phyloP scores from a whole-genome alignment of 2,888 invertebrate species.

The Ctenicera cuprea region DNA sequence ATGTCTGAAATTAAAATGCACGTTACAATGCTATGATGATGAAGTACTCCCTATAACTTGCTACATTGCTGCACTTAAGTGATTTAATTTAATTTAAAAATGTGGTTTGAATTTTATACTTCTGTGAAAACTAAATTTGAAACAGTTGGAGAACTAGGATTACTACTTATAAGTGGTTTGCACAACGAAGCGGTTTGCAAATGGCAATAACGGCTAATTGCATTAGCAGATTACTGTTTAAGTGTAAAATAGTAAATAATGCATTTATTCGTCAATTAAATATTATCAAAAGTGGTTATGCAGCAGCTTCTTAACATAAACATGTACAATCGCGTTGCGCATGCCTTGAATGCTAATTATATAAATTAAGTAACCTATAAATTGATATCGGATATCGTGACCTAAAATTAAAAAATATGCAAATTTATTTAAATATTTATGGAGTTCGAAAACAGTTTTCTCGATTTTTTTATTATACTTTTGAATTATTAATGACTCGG shows the following conservation, averaged over 20 bases:
- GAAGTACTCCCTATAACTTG: neutral
- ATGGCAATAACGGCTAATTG: neutral
- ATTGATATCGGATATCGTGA: constrained; percentile 57
- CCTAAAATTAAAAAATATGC: constrained; percentile 57
- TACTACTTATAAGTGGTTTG: neutral
- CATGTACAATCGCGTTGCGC: constrained; percentile 43
- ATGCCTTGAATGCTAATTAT: constrained; percentile 47
- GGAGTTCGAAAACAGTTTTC: constrained; percentile 55
- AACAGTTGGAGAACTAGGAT: too few species aligned
- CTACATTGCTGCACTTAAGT: neutral
- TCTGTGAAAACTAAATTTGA: too few species aligned
- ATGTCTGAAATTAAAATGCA: constrained; percentile 32
- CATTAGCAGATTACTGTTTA: neutral
- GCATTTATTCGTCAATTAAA: constrained; percentile 43
- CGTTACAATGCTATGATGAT: neutral
- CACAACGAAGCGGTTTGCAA: neutral
- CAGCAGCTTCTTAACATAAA: constrained; percentile 43
- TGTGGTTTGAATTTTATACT: too few species aligned
- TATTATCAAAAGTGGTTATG: constrained; percentile 41
- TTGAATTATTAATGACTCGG: constrained; percentile 54
- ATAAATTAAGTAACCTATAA: constrained; percentile 52
- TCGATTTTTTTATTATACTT: constrained; percentile 57
- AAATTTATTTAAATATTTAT: constrained; percentile 58
- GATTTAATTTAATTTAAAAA: neutral
- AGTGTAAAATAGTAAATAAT: neutral